These are phyloP conservation scores for Carabus problematicus DNA, from an alignment of 2,888 invertebrate species.

Conservation along the genomic window DNA sequence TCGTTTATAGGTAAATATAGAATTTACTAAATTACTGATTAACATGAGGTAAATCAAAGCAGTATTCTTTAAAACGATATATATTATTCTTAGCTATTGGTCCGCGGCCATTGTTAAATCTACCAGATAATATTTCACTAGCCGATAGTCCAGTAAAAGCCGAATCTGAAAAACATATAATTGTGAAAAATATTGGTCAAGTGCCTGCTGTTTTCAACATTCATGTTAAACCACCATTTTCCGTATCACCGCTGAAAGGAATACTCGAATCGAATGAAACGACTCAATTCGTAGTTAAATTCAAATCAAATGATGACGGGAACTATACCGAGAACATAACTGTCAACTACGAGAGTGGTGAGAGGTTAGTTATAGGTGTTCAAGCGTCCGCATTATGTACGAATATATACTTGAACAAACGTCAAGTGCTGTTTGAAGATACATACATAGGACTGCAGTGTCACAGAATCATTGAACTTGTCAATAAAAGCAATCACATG, in stretches of 20 bases:
- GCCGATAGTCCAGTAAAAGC: conserved; percentile 64
- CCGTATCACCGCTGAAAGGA: conserved; percentile 62
- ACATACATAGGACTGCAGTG: conserved; percentile 67
- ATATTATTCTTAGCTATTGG: conserved; percentile 60
- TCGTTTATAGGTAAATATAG: conserved; percentile 65
- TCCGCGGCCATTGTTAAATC: conserved; percentile 65
- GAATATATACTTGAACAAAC: conserved; percentile 62
- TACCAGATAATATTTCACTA: conserved; percentile 66
- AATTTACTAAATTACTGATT: background rate
- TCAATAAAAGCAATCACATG: conserved; percentile 64
- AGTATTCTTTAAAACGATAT: too few species aligned
- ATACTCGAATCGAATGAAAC: conserved; percentile 61
- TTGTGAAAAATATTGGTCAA: conserved; percentile 65
- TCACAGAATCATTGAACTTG: conserved; percentile 62
- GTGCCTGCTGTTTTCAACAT: conserved; percentile 61
- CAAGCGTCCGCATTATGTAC: conserved; percentile 61
- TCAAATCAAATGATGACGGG: conserved; percentile 62
- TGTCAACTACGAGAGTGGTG: conserved; percentile 61
- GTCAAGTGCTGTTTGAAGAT: conserved; percentile 63
- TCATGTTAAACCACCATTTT: conserved; percentile 60
- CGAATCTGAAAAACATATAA: conserved; percentile 59
- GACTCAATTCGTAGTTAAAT: conserved; percentile 62
- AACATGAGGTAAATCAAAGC: too few species aligned
- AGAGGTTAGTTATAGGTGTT: conserved; percentile 61
- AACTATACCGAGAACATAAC: conserved; percentile 56